phyloP scores from a whole-genome alignment of 2,888 invertebrate species.

The Meganola albula region DNA sequence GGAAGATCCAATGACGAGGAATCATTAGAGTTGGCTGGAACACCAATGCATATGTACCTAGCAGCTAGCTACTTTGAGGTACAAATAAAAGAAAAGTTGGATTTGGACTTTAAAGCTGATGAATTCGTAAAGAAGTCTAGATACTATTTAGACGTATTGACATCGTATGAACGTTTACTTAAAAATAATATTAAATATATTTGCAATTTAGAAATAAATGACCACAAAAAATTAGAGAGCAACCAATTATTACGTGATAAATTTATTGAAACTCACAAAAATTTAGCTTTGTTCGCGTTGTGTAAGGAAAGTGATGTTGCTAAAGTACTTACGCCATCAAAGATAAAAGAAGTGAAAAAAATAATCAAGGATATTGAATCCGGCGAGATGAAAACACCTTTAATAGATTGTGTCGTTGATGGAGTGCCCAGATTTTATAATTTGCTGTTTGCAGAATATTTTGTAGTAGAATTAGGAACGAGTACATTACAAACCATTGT shows the following conservation, averaged over 20 bases:
- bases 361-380: conserved; percentile 28
- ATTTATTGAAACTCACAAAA: conserved; percentile 33
- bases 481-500: conserved; percentile 20
- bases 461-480: conserved; percentile 26
- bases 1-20: conserved; percentile 25
- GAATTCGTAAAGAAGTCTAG: conserved; percentile 25
- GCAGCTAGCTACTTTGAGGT: conserved; percentile 34
- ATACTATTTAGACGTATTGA: conserved; percentile 25
- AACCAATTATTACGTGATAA: conserved; percentile 16
- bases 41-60: conserved; percentile 38
- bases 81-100: conserved; percentile 30
- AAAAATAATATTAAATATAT: conserved; percentile 30
- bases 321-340: conserved; percentile 27
- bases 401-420: conserved; percentile 31
- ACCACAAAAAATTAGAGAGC: neutral
- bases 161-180: conserved; percentile 29
- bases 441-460: conserved; percentile 37
- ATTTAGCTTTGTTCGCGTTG: conserved; percentile 34
- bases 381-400: conserved; percentile 28
- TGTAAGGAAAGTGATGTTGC: conserved; percentile 31
- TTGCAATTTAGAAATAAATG: conserved; percentile 16
- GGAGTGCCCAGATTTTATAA: conserved; percentile 36
- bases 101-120: conserved; percentile 20
- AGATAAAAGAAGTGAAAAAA: conserved; percentile 29
- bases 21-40: conserved; percentile 30